A percentile compares a stretch with the other conserved stretches of the same genome.
These are phyloP conservation scores for Apogon talboti DNA, from an alignment of 2,797 vertebrate species.

Conservation along the genomic window DNA sequence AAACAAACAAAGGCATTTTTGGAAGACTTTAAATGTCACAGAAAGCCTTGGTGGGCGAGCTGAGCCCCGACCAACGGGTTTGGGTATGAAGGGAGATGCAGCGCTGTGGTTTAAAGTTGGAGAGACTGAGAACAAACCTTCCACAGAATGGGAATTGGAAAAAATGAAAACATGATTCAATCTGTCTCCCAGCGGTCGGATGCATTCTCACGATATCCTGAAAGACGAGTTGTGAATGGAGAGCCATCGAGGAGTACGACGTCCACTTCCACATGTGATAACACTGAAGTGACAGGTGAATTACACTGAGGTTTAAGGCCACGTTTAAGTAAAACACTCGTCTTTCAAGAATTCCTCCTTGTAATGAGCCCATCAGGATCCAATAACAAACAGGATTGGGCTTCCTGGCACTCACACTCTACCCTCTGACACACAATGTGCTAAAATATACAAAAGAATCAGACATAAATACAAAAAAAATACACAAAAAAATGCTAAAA, in stretches of 20 bases:
- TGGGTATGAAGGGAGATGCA: slow-evolving; percentile 31
- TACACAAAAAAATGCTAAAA: no score
- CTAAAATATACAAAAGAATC: no score
- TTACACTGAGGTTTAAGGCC: slow-evolving; percentile 21
- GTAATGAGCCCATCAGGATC: slow-evolving; percentile 13
- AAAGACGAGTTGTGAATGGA: slow-evolving; percentile 46
- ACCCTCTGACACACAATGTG: no score
- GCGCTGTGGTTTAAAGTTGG: slow-evolving; percentile 41
- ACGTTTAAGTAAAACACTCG: slow-evolving; percentile 5
- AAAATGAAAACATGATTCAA: slow-evolving; percentile 71
- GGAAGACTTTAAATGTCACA: slow-evolving; percentile 59
- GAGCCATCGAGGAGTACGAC: slow-evolving; percentile 35
- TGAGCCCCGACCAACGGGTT: background rate
- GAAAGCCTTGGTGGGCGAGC: slow-evolving; percentile 44
- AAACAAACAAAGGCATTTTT: slow-evolving; percentile 59
- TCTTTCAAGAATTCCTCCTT: slow-evolving; percentile 5
- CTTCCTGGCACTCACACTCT: slow-evolving; percentile 2
- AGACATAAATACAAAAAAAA: no score
- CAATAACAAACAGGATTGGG: slow-evolving; percentile 31
- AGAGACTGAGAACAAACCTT: slow-evolving; percentile 50
- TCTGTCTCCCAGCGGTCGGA: slow-evolving; percentile 55
- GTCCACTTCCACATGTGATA: slow-evolving; percentile 9
- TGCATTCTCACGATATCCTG: slow-evolving; percentile 65
- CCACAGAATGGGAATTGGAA: slow-evolving; percentile 57
- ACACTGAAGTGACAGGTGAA: slow-evolving; percentile 38